Percentiles rank a stretch among this genome's conserved stretches.
Conservation (phyloP, 2,797 vertebrate species). For the Chaetophractus vellerosus region DNA sequence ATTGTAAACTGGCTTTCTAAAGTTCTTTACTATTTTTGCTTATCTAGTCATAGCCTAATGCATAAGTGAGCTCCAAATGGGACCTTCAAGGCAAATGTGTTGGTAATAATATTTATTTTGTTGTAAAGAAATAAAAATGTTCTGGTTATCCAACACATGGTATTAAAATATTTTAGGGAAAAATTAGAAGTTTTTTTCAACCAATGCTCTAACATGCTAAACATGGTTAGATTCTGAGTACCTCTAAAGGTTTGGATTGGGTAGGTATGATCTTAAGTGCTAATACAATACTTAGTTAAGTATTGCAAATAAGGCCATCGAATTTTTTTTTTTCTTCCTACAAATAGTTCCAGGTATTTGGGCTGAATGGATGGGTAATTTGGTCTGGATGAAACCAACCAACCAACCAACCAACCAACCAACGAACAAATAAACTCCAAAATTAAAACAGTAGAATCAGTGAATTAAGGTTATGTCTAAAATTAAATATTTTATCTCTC, state of each 20-base stretch:
- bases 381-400: background rate
- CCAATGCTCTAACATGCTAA: background rate
- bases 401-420: background rate
- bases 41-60: background rate
- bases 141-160: background rate
- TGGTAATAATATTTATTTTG: slow-evolving; percentile 51
- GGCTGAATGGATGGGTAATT: slow-evolving; percentile 16
- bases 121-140: background rate
- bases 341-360: background rate
- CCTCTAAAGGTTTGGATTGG: background rate
- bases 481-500: slow-evolving; percentile 5
- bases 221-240: slow-evolving; percentile 18
- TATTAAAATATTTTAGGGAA: slow-evolving; percentile 51
- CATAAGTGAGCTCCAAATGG: background rate
- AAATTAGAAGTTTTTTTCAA: background rate
- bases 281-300: slow-evolving; percentile 4
- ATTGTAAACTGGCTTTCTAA: slow-evolving; percentile 49
- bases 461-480: background rate
- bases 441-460: background rate
- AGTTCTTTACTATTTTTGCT: slow-evolving; percentile 16
- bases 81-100: background rate
- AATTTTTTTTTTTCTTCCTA: background rate
- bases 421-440: background rate
- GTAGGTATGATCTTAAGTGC: background rate
- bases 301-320: slow-evolving; percentile 33